A percentile compares a stretch with the other conserved stretches of the same genome.
These are phyloP conservation scores for Rhegmatorhina hoffmannsi DNA, from an alignment of 2,113 vertebrate genomes.

Conservation along the genomic window DNA sequence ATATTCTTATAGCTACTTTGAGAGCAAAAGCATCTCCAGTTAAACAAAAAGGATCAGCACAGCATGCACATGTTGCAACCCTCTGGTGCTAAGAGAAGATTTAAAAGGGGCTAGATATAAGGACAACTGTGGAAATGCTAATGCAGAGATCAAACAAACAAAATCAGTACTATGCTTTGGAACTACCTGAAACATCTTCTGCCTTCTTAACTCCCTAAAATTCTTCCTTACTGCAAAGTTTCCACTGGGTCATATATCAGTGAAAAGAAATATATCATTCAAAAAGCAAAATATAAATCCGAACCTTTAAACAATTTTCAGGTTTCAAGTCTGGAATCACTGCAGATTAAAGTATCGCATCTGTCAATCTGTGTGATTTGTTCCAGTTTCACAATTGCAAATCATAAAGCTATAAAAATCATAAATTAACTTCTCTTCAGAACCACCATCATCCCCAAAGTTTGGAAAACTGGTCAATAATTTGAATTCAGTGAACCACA, in stretches of 20 bases:
- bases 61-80: not conserved
- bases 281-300: not conserved
- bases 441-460: not conserved
- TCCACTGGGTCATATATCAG: not conserved
- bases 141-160: not conserved
- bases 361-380: not conserved
- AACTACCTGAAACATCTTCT: not conserved
- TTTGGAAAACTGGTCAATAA: not conserved
- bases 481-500: not conserved
- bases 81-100: not conserved
- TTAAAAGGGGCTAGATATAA: not conserved
- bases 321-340: conserved; percentile 32
- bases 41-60: conserved; percentile 71
- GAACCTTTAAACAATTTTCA: not conserved
- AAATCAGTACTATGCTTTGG: not conserved
- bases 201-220: not conserved
- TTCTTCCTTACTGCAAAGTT: not conserved
- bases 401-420: not conserved
- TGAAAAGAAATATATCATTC: not conserved
- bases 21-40: conserved; percentile 53
- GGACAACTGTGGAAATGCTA: not conserved
- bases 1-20: conserved; percentile 59
- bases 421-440: not conserved
- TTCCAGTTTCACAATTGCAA: not conserved
- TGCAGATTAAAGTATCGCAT: not conserved